These are phyloP conservation scores for Desmophyllum pertusum DNA, from an alignment of 92 coral and sea anemone species.

Conservation along the genomic window DNA sequence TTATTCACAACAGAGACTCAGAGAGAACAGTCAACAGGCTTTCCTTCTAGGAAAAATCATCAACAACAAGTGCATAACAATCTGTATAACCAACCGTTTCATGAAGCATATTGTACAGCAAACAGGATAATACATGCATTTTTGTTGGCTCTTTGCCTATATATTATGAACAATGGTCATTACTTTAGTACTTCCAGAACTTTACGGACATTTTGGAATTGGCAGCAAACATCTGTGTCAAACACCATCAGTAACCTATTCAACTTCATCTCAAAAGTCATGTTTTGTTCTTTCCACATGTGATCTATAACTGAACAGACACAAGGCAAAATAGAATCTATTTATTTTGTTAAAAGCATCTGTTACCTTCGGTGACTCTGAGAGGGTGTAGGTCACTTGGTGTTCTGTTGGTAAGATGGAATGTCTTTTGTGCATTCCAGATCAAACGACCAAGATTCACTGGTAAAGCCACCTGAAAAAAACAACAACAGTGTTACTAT, in stretches of 20 bases:
- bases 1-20: too few species aligned
- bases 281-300: neutral
- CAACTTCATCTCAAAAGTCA: neutral
- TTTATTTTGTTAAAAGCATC: neutral
- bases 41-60: neutral
- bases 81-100: neutral
- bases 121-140: neutral
- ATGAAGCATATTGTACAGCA: neutral
- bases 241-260: too few species aligned
- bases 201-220: too few species aligned
- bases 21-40: too few species aligned
- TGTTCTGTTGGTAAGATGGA: slow-evolving; percentile 86
- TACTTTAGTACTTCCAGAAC: too few species aligned
- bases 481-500: neutral
- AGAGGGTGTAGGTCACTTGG: slow-evolving; percentile 93
- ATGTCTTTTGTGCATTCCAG: slow-evolving; percentile 99
- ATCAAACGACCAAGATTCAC: slow-evolving; percentile 95
- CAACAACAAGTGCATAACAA: neutral
- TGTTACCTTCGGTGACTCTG: slow-evolving; percentile 88
- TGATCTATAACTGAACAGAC: neutral
- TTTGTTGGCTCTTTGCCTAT: too few species aligned
- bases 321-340: neutral
- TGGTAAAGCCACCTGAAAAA: slow-evolving; percentile 86
- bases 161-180: too few species aligned
- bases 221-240: too few species aligned